Percentiles rank a stretch among this genome's conserved stretches.
Conservation (phyloP, 2,888 invertebrate genomes). For the Corbicula japonica region DNA sequence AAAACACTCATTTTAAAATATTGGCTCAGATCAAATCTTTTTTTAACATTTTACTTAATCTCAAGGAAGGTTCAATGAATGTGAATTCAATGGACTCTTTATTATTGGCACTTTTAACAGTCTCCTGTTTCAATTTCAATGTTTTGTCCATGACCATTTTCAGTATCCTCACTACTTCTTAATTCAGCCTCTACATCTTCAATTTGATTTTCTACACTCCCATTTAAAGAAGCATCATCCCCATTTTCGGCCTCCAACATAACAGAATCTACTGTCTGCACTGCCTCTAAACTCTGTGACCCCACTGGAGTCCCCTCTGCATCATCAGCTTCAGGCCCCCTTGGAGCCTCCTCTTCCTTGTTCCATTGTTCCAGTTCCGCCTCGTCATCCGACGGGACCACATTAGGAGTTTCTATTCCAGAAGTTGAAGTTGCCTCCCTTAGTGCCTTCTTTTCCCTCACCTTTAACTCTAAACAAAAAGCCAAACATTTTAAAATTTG, state of each 20-base stretch:
- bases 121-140: no score
- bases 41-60: no score
- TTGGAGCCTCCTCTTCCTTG: conserved; percentile 38
- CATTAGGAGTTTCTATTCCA: conserved; percentile 58
- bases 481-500: not conserved
- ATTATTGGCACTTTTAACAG: no score
- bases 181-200: no score
- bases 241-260: not conserved
- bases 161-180: no score
- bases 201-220: not conserved
- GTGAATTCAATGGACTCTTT: no score
- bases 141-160: no score
- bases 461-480: conserved; percentile 28
- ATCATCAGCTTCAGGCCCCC: conserved; percentile 53
- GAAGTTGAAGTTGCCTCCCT: not conserved
- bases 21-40: no score
- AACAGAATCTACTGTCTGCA: no score
- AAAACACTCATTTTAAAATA: no score
- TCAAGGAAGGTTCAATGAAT: no score
- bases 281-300: not conserved
- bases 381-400: conserved; percentile 56
- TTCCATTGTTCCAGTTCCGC: conserved; percentile 61
- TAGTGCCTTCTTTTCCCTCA: conserved; percentile 24
- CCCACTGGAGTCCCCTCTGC: not conserved
- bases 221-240: not conserved